Conservation (phyloP, 2,888 invertebrate species). For the Melanchra persicariae region DNA sequence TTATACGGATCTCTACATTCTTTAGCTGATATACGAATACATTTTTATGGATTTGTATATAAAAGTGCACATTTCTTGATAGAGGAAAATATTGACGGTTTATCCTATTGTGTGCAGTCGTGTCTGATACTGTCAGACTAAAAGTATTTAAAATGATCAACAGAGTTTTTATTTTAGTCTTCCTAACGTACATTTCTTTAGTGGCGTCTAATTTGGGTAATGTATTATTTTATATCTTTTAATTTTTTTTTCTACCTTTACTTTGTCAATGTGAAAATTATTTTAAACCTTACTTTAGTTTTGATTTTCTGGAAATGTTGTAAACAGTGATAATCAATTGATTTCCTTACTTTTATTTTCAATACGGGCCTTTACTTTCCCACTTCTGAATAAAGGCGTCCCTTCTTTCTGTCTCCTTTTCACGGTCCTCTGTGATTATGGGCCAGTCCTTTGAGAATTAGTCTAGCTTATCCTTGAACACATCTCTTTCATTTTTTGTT, state of each 20-base stretch:
- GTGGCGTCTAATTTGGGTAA: conserved; percentile 40
- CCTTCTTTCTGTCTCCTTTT: not conserved
- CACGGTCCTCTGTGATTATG: not conserved
- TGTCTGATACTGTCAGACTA: conserved; percentile 16
- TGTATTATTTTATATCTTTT: conserved; percentile 4
- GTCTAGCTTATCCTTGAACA: not conserved
- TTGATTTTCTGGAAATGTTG: not conserved
- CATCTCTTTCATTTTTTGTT: not conserved
- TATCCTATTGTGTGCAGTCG: conserved; percentile 40
- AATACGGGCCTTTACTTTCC: not conserved
- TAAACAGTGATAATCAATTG: not conserved
- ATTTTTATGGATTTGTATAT: conserved; percentile 39
- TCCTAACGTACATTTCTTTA: conserved; percentile 39
- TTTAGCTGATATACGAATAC: not conserved
- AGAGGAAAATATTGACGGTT: conserved; percentile 4
- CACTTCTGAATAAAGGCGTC: not conserved
- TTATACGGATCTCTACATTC: not conserved
- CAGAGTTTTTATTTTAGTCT: conserved; percentile 31
- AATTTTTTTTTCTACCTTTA: not conserved
- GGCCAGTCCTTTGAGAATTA: not conserved
- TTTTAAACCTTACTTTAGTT: not conserved
- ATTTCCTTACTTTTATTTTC: not conserved
- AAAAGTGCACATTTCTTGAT: conserved; percentile 23
- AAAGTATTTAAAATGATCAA: conserved; percentile 31
- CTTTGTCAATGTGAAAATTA: too few relatives aligned